phyloP scores from a whole-genome alignment of 1,140 invertebrate genomes.

The Stenopsyche tienmushanensis region DNA sequence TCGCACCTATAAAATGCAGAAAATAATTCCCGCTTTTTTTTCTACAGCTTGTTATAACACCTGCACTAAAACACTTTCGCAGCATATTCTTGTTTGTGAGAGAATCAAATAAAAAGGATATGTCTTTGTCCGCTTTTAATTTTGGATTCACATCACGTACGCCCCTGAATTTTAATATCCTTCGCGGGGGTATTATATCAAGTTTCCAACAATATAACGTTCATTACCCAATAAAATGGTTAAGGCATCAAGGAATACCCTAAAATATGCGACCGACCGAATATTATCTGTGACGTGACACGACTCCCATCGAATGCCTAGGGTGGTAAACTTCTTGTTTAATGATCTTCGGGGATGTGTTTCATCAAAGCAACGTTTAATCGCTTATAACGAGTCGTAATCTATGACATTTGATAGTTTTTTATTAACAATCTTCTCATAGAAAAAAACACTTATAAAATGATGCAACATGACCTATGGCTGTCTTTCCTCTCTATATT shows the following conservation, averaged over 20 bases:
- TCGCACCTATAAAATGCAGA: constrained; percentile 14
- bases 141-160: constrained; percentile 23
- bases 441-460: no score
- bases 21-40: constrained; percentile 6
- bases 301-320: background rate
- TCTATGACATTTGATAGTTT: no score
- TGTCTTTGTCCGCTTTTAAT: constrained; percentile 30
- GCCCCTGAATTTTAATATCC: constrained; percentile 30
- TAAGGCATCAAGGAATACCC: background rate
- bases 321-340: background rate
- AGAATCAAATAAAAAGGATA: constrained; percentile 25
- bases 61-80: constrained; percentile 28
- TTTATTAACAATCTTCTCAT: no score
- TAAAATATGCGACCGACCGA: background rate
- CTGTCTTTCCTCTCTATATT: no score
- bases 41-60: constrained; percentile 30
- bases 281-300: background rate
- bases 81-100: constrained; percentile 4
- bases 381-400: no score
- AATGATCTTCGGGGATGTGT: no score
- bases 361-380: no score
- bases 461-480: no score
- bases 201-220: constrained; percentile 26
- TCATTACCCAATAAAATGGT: constrained; percentile 26
- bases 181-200: constrained; percentile 18